Conservation (phyloP, 2,113 vertebrate species). For the Halichoerus grypus region DNA sequence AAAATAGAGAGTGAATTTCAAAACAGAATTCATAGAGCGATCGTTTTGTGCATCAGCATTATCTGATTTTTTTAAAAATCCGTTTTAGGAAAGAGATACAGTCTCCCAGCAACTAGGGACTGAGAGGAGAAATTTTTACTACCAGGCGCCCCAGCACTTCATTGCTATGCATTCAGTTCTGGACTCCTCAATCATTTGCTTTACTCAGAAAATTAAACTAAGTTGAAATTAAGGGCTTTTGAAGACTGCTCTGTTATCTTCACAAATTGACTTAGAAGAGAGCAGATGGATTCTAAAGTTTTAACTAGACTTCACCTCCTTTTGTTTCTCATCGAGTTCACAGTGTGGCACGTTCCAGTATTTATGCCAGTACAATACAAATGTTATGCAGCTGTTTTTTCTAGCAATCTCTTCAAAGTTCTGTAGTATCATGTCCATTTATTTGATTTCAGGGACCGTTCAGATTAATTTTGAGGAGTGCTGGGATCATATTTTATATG, state of each 20-base stretch:
- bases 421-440: not conserved
- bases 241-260: not conserved
- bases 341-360: not conserved
- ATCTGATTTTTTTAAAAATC: slow-evolving; percentile 20
- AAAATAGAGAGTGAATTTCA: not conserved
- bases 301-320: slow-evolving; percentile 9
- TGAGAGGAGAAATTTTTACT: slow-evolving; percentile 38
- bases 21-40: not conserved
- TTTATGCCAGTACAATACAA: not conserved
- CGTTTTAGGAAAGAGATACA: not conserved
- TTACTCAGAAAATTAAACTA: not conserved
- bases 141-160: not conserved
- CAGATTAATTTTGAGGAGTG: slow-evolving; percentile 29
- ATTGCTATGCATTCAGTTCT: not conserved
- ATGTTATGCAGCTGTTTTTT: not conserved
- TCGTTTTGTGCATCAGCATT: not conserved
- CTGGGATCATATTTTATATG: not conserved
- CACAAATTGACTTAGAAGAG: not conserved
- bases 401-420: slow-evolving; percentile 1
- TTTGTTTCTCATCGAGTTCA: not conserved
- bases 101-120: not conserved
- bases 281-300: slow-evolving; percentile 24
- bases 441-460: slow-evolving; percentile 16
- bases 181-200: not conserved
- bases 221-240: not conserved